These are phyloP conservation scores for Anadara kagoshimensis DNA, from an alignment of 1,140 invertebrate genomes.

Conservation along the genomic window DNA sequence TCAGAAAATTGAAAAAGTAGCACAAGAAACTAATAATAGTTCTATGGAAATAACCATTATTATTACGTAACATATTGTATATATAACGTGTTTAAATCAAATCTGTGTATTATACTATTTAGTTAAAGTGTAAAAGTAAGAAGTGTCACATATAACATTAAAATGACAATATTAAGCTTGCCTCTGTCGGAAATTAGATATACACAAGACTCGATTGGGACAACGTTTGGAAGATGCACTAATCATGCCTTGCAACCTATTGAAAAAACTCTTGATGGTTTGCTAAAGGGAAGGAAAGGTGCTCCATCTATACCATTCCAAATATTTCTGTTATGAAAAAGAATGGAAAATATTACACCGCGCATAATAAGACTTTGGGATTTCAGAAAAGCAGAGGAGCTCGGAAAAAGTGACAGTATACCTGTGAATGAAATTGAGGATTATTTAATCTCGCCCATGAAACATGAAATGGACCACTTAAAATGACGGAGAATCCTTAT, in stretches of 20 bases:
- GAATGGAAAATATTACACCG: constrained; percentile 26
- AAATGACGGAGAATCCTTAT: constrained; percentile 19
- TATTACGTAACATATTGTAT: too few relatives aligned
- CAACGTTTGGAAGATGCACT: constrained; percentile 3
- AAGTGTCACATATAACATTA: too few relatives aligned
- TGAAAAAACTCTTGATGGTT: constrained; percentile 18
- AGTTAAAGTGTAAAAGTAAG: too few relatives aligned
- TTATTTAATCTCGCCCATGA: not conserved
- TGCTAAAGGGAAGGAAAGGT: constrained; percentile 15
- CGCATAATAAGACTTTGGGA: constrained; percentile 39
- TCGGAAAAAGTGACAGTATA: constrained; percentile 21
- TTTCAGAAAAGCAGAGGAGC: constrained; percentile 23
- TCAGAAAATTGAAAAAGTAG: too few relatives aligned
- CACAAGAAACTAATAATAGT: too few relatives aligned
- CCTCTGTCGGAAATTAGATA: constrained; percentile 19
- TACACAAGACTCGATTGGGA: constrained; percentile 19
- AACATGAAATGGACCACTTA: constrained; percentile 37
- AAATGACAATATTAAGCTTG: not conserved
- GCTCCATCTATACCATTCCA: constrained; percentile 16
- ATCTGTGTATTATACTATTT: too few relatives aligned
- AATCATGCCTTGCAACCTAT: not conserved
- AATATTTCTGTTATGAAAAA: constrained; percentile 3
- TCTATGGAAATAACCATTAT: too few relatives aligned
- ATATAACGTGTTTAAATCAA: too few relatives aligned
- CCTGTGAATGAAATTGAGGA: not conserved